Percentiles rank a stretch among this genome's conserved stretches.
phyloP scores from a whole-genome alignment of 30 jellyfish, hydroid and myxozoan genomes.

The Hydra vulgaris region DNA sequence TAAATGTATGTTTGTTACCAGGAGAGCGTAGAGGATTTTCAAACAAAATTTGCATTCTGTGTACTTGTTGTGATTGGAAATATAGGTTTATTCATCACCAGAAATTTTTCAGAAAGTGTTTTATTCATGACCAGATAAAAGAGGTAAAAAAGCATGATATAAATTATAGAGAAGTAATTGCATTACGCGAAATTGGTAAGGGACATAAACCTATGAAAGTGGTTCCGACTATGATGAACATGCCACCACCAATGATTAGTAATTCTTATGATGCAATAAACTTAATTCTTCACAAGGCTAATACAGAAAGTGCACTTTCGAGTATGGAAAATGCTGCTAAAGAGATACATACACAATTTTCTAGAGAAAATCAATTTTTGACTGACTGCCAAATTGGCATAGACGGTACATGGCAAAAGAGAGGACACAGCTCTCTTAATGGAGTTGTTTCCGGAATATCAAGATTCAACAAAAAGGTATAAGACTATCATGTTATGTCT shows the following conservation, averaged over 20 bases:
- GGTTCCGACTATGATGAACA: not conserved
- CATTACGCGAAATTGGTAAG: not conserved
- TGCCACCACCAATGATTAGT: not conserved
- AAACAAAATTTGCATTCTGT: not conserved
- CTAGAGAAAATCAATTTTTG: not conserved
- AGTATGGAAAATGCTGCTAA: conserved; percentile 5
- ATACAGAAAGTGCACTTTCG: not conserved
- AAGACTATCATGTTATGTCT: too few species aligned
- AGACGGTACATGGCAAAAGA: conserved; percentile 8
- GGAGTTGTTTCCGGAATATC: not conserved
- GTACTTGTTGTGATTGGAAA: not conserved
- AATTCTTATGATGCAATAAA: not conserved
- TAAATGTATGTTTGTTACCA: not conserved
- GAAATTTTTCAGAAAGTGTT: too few species aligned
- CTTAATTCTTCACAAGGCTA: not conserved
- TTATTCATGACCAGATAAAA: too few species aligned
- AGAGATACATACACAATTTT: not conserved
- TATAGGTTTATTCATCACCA: not conserved
- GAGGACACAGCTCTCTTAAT: conserved; percentile 4
- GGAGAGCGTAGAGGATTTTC: not conserved
- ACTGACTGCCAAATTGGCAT: not conserved
- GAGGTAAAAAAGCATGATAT: not conserved
- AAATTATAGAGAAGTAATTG: not conserved
- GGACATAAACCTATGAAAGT: not conserved
- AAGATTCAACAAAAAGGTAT: too few species aligned